These are phyloP conservation scores for Paradisaea rubra DNA, from an alignment of 2,113 vertebrate genomes.

Conservation along the genomic window DNA sequence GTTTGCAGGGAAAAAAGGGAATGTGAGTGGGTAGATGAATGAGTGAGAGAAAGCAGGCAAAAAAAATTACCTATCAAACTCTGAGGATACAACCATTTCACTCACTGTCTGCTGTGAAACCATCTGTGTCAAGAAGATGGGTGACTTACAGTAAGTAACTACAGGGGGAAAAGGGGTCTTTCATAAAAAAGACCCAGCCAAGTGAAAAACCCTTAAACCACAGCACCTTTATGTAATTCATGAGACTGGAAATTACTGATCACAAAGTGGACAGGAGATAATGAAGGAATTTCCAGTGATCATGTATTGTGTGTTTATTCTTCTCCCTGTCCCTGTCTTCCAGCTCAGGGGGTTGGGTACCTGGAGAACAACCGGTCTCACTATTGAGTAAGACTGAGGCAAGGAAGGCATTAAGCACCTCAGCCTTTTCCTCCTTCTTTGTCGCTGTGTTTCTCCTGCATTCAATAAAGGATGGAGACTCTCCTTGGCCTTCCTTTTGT, in stretches of 20 bases:
- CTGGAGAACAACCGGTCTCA: fast-evolving
- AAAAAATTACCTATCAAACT: slow-evolving; percentile 1
- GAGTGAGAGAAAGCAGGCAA: neutral
- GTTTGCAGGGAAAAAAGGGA: neutral
- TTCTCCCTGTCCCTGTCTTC: neutral
- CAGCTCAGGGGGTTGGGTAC: neutral
- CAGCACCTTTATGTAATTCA: neutral
- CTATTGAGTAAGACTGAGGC: neutral
- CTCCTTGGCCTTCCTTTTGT: neutral
- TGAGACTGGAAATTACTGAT: neutral
- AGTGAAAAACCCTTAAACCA: neutral
- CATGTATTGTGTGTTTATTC: neutral
- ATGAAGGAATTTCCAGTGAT: neutral
- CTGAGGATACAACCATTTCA: neutral
- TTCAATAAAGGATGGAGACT: neutral
- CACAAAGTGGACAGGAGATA: neutral
- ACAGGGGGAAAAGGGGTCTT: neutral
- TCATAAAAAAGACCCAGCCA: neutral
- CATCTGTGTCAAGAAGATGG: neutral
- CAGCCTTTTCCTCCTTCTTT: neutral
- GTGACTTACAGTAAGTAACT: neutral
- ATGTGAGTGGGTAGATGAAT: slow-evolving; percentile 19
- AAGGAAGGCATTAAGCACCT: neutral
- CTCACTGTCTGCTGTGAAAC: slow-evolving; percentile 5
- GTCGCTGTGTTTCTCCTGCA: neutral